Base-by-base conservation (phyloP, 2,888 invertebrate species). In the Yponomeuta plumbellus region DNA sequence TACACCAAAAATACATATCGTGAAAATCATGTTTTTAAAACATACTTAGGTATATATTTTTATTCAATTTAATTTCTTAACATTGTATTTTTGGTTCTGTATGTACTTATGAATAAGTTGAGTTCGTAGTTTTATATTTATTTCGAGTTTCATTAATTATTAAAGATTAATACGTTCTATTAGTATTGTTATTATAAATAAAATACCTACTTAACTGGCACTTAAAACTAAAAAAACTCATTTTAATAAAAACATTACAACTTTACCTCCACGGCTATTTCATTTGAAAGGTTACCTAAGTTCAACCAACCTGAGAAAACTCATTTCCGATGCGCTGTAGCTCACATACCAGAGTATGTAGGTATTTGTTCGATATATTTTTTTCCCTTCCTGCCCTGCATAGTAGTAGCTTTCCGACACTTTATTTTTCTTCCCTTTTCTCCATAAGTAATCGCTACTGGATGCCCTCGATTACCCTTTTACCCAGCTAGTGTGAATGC, bases 31-130 rank as follows among this genome's bases (percentile, higher is more conserved):
- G 13, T 56, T 26, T 64, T 21, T 21, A 11, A 11, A 64, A n/a
- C 34, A 34, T 34, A 34, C 34, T 1, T 34, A 34, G 34, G 34
- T 34, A 34, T 34, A 34, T 13, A 23, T 65, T 65, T 56, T 39
- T 62, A 39, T 62, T 62, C 26, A 39, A 20, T 65, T 56, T 26
- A 23, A 56, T 13, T 78, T 80, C 67, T 73, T 73, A 78, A 79
- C 75, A 75, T 76, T 75, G 83, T 85, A 80, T 83, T 84, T 52
- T 88, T 86, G 89, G 88, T 91, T 91, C 88, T 90, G 91, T 91
- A 86, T 90, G 90, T 93, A 93, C 92, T 92, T 92, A 92, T 92
- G 91, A 77, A 77, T 86, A 86, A 84, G 82, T 85, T 71, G 59
- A 68, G 79, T 73, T 76, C 73, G 72, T 74, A 69, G 67, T 52